These are phyloP conservation scores for Nudaria mundana DNA, from an alignment of 2,888 invertebrate genomes.

Conservation along the genomic window DNA sequence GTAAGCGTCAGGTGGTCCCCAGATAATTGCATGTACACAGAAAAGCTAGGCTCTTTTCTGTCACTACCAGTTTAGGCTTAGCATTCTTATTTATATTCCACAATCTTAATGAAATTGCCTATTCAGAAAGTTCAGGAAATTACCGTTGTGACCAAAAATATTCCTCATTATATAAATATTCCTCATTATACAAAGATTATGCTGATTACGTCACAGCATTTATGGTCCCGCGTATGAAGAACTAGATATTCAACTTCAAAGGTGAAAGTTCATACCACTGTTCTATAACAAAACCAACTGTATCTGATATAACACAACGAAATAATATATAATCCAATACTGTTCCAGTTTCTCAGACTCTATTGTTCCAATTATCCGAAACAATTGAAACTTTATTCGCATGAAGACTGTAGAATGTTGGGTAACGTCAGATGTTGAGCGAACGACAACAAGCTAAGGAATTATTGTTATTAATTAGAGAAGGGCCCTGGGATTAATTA, in stretches of 20 bases:
- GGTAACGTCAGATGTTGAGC: constrained; percentile 70
- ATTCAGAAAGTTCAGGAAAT: too few species aligned
- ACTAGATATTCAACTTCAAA: background rate
- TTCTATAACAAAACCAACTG: constrained; percentile 15
- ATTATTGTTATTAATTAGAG: constrained; percentile 80
- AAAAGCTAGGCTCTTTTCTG: too few species aligned
- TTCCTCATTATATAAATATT: too few species aligned
- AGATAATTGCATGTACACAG: too few species aligned
- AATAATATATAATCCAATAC: constrained; percentile 21
- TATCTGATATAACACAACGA: constrained; percentile 26
- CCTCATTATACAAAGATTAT: too few species aligned
- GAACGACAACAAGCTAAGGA: constrained; percentile 55
- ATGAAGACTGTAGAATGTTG: constrained; percentile 43
- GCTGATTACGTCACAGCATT: too few species aligned
- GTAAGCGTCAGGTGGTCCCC: too few species aligned
- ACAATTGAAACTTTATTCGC: constrained; percentile 53
- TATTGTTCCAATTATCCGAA: constrained; percentile 40
- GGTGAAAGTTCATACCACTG: constrained; percentile 5
- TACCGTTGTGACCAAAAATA: too few species aligned
- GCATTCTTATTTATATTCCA: too few species aligned
- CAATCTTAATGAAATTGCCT: too few species aligned
- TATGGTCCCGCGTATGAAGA: background rate
- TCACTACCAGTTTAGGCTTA: too few species aligned
- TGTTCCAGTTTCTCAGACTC: constrained; percentile 33
- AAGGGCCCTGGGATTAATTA: constrained; percentile 75